Evolutionary conservation across 2,888 invertebrate genomes (phyloP), one percentile per base, ranked within the genome.

Genomic region (Chloroclysta siterata): DNA sequence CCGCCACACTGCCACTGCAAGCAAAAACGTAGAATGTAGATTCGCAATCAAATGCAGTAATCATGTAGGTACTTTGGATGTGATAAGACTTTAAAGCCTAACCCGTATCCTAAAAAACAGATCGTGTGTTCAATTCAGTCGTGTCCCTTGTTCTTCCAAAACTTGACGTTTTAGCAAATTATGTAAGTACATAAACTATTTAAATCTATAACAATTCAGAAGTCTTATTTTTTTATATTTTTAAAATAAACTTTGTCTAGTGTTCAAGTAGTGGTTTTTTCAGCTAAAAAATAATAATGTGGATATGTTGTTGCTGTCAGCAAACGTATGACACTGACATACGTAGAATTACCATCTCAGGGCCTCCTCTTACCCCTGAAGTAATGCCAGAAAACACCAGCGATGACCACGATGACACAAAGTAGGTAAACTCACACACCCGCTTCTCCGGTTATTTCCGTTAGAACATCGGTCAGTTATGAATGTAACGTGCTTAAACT

Each of bases 251-350:
- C 46, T 2, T 17, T 46, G 36, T 10, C 46, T 17, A 17, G 46
- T 46, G 3, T 39, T 48, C 13, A 54, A 29, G 22, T 5, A 36
- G 52, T 41, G 29, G 33, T 29, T 42, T 64, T 69, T 68, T 63
- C 70, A 68, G 57, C 33, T 47, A 46, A 44, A 44, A 53, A 53
- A 28, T 52, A n/a, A 53, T 42, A 46, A 63, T 62, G 65, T 66
- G 60, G 51, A 15, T 68, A 44, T 67, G 65, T 53, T 13, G 50
- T 59, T 67, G 67, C 56, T 67, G 69, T 66, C 53, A 55, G 13
- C 50, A 60, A 55, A 46, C 61, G 44, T 53, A 64, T 11, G 62
- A 53, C 52, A 46, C 51, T 8, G 68, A 68, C 48, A 55, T 63
- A n/a, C 63, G 48, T n/a, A 62, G 48, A 46, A 65, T 66, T 42